Percentiles rank a stretch among this genome's conserved stretches.
Evolutionary conservation across 2,113 vertebrate genomes (phyloP).

Genomic region (Barbus barbus): DNA sequence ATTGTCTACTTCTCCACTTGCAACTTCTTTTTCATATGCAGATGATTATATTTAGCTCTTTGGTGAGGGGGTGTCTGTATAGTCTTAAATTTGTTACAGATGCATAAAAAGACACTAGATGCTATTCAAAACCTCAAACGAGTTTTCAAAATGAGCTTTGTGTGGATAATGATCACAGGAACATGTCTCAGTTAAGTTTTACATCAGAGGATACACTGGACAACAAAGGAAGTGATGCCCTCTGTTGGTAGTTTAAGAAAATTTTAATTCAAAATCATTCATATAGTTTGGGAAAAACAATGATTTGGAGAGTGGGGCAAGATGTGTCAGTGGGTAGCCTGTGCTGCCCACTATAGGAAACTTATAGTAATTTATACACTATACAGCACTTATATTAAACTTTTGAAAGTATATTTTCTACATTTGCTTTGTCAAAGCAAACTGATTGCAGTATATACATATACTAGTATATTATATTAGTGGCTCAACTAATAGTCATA

Average conservation of each 20-base stretch:
- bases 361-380: not conserved
- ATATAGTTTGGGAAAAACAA: not conserved
- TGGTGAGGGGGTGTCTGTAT: not conserved
- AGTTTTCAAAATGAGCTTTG: slow-evolving; percentile 4
- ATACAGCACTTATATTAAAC: not conserved
- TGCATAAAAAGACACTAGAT: not conserved
- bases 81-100: not conserved
- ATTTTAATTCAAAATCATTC: not conserved
- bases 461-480: not conserved
- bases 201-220: not conserved
- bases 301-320: too few relatives aligned
- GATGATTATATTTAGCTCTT: not conserved
- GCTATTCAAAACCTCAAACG: slow-evolving; percentile 6
- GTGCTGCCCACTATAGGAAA: not conserved
- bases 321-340: not conserved
- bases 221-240: slow-evolving; percentile 42
- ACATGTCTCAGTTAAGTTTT: slow-evolving; percentile 1
- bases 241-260: slow-evolving; percentile 53
- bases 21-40: not conserved
- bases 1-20: not conserved
- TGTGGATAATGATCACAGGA: not conserved
- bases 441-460: not conserved
- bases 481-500: not conserved
- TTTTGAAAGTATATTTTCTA: not conserved
- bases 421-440: not conserved